Evolutionary conservation across 1,140 invertebrate species (phyloP).

Genomic region (Ceratina calcarata): DNA sequence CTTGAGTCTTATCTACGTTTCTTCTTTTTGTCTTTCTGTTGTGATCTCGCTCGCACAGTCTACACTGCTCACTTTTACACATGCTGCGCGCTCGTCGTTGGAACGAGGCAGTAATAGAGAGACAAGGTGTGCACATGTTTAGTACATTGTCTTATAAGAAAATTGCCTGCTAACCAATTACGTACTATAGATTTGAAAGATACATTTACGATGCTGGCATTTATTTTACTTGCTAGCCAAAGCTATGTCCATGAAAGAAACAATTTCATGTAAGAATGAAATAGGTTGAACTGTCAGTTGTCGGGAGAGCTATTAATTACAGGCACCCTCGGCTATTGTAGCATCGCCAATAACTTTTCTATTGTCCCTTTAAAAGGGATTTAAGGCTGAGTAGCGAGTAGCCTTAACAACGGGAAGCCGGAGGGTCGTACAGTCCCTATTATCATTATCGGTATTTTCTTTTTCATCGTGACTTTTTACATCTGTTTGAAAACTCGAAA

Average conservation of each 20-base stretch:
- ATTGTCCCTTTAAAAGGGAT: constrained; percentile 67
- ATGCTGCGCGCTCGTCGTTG: too few species aligned
- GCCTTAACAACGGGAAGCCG: constrained; percentile 7
- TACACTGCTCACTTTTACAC: too few species aligned
- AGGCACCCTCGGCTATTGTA: constrained; percentile 53
- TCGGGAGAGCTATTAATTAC: constrained; percentile 69
- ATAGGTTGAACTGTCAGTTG: constrained; percentile 53
- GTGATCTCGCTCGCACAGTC: too few species aligned
- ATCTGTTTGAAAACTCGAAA: constrained; percentile 2
- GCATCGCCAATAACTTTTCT: constrained; percentile 64
- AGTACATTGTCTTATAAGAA: too few species aligned
- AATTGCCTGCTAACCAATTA: too few species aligned
- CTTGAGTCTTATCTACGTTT: too few species aligned
- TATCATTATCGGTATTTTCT: background rate
- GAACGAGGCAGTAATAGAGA: too few species aligned
- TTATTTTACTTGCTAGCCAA: too few species aligned
- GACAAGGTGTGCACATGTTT: too few species aligned
- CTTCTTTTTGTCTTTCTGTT: too few species aligned
- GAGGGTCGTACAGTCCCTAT: constrained; percentile 14
- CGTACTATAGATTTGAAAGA: too few species aligned
- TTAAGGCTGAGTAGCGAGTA: constrained; percentile 42
- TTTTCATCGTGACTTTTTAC: background rate
- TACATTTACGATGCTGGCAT: too few species aligned
- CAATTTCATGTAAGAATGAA: constrained; percentile 26
- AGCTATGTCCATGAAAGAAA: constrained; percentile 8